phyloP scores from a whole-genome alignment of 2,113 vertebrate species.

The Halcyon senegalensis region DNA sequence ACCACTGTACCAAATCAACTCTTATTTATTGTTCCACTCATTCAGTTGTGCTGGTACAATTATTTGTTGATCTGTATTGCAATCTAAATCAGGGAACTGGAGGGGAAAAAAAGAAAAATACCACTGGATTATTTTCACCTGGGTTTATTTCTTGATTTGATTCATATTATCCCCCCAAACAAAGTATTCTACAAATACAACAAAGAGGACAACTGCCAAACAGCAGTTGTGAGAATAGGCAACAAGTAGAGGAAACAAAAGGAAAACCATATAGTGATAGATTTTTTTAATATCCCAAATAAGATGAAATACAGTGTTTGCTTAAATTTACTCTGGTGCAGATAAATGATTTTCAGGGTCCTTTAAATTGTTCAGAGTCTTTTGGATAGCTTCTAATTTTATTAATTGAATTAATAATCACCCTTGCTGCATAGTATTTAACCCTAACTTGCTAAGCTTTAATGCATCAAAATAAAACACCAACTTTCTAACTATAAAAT shows the following conservation, averaged over 20 bases:
- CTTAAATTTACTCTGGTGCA: not conserved
- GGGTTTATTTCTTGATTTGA: not conserved
- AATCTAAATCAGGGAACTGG: not conserved
- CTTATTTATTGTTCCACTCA: not conserved
- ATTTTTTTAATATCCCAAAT: not conserved
- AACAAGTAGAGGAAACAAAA: not conserved
- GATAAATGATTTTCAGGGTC: not conserved
- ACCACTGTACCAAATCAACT: not conserved
- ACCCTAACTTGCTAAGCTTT: not conserved
- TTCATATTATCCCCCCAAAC: not conserved
- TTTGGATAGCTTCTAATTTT: not conserved
- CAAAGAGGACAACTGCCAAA: not conserved
- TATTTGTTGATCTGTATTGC: not conserved
- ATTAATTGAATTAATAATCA: not conserved
- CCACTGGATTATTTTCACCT: not conserved
- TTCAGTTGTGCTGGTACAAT: not conserved
- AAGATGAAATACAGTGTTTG: not conserved
- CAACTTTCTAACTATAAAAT: not conserved
- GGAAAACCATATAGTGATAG: accelerated
- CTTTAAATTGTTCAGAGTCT: not conserved
- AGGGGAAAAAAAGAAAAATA: not conserved
- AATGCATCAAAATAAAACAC: not conserved
- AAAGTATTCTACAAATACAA: not conserved
- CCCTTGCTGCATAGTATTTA: not conserved
- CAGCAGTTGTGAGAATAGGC: not conserved